Evolutionary conservation across 2,888 invertebrate genomes (phyloP).

Genomic region (Trissoscelio sp.): DNA sequence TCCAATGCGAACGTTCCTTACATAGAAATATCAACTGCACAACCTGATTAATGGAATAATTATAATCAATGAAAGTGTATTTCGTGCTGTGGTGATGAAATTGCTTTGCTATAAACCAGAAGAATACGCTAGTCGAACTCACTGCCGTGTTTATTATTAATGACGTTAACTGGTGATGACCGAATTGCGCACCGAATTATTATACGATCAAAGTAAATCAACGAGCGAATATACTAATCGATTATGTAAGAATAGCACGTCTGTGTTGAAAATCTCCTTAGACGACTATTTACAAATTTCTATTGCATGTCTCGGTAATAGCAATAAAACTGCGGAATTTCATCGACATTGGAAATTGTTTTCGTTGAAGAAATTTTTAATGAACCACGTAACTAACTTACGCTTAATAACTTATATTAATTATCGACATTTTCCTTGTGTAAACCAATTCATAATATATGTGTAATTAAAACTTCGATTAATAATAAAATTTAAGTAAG

Average conservation of each 20-base stretch:
- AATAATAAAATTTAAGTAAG: too few relatives aligned
- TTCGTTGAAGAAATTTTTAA: background rate
- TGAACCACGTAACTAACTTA: constrained; percentile 1
- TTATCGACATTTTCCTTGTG: constrained; percentile 5
- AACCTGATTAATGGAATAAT: constrained; percentile 50
- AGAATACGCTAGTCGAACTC: constrained; percentile 28
- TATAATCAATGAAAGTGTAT: constrained; percentile 43
- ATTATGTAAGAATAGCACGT: background rate
- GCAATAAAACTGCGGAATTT: background rate
- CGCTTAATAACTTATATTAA: constrained; percentile 1
- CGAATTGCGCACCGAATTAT: constrained; percentile 2
- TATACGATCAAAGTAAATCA: constrained; percentile 18
- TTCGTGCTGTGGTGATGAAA: constrained; percentile 9
- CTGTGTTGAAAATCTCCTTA: constrained; percentile 3
- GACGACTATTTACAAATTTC: constrained; percentile 1
- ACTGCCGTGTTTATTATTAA: constrained; percentile 18
- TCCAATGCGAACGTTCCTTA: constrained; percentile 12
- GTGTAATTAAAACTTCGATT: too few relatives aligned
- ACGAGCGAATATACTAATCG: background rate
- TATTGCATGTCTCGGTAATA: background rate
- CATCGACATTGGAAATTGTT: constrained; percentile 13
- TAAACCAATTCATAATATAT: too few relatives aligned
- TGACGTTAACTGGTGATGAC: constrained; percentile 4
- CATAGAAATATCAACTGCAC: constrained; percentile 28
- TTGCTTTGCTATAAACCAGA: constrained; percentile 7